Conservation (phyloP, 2,888 invertebrate species). For the Standfussiana lucernea region DNA sequence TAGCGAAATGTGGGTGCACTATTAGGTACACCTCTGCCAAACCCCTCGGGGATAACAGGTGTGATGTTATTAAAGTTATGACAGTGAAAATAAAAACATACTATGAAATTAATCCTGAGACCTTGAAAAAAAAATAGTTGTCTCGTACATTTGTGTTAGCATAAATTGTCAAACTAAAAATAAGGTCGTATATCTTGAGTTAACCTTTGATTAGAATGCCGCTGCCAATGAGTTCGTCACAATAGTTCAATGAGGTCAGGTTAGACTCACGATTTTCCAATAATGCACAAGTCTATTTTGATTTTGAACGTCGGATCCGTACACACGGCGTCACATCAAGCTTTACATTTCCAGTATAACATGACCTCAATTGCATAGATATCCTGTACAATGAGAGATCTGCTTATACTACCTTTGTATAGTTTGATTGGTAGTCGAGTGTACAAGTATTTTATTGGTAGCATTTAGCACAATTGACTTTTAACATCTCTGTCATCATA, state of each 20-base stretch:
- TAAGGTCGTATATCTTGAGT: background rate
- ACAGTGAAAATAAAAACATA: background rate
- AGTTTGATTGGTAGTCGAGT: too few species aligned
- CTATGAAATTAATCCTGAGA: background rate
- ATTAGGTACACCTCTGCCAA: too few species aligned
- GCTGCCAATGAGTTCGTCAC: conserved; percentile 7
- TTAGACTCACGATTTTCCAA: conserved; percentile 8
- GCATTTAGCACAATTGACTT: background rate
- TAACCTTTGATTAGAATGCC: conserved; percentile 24
- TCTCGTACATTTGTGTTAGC: background rate
- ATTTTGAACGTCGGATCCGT: background rate
- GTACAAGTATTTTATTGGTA: background rate
- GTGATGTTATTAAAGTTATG: too few species aligned
- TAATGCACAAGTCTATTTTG: background rate
- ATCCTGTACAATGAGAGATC: too few species aligned
- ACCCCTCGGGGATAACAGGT: too few species aligned
- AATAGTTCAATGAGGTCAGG: conserved; percentile 18
- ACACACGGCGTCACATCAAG: too few species aligned
- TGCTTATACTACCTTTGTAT: too few species aligned
- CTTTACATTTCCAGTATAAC: too few species aligned
- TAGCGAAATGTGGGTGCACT: too few species aligned
- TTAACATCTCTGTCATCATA: too few species aligned
- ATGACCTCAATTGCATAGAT: too few species aligned
- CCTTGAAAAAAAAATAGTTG: background rate
- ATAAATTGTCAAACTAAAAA: background rate